Percentiles rank a stretch among this genome's conserved stretches.
These are phyloP conservation scores for Archilochus colubris DNA, from an alignment of 2,113 vertebrate genomes.

Conservation along the genomic window DNA sequence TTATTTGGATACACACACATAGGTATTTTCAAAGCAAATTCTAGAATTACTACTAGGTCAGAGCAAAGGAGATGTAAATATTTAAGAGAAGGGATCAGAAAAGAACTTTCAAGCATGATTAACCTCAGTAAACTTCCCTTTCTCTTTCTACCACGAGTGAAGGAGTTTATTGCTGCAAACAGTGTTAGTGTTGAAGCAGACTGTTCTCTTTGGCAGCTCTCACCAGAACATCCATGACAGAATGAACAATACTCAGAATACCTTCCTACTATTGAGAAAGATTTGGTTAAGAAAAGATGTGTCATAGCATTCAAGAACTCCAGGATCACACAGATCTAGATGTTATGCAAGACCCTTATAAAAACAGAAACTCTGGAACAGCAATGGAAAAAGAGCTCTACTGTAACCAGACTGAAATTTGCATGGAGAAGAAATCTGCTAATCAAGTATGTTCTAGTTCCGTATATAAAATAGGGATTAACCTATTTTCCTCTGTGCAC, in stretches of 20 bases:
- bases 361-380: constrained; percentile 15
- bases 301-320: not conserved
- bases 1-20: not conserved
- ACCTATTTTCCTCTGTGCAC: constrained; percentile 36
- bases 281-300: constrained; percentile 3
- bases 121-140: not conserved
- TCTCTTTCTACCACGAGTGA: not conserved
- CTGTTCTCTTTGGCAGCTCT: not conserved
- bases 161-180: not conserved
- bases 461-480: constrained; percentile 48
- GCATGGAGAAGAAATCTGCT: constrained; percentile 17
- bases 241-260: not conserved
- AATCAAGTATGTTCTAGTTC: constrained; percentile 32
- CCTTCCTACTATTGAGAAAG: not conserved
- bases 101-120: not conserved
- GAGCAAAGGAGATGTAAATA: not conserved
- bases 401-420: constrained; percentile 32
- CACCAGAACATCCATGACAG: not conserved
- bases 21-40: not conserved
- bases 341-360: not conserved
- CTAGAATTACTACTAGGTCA: not conserved
- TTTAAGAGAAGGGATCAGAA: not conserved
- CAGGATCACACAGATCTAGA: not conserved
- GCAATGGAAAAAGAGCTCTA: constrained; percentile 12
- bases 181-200: not conserved